Evolutionary conservation across 2,113 vertebrate genomes (phyloP).

Genomic region (Mesoclemmys tuberculata): DNA sequence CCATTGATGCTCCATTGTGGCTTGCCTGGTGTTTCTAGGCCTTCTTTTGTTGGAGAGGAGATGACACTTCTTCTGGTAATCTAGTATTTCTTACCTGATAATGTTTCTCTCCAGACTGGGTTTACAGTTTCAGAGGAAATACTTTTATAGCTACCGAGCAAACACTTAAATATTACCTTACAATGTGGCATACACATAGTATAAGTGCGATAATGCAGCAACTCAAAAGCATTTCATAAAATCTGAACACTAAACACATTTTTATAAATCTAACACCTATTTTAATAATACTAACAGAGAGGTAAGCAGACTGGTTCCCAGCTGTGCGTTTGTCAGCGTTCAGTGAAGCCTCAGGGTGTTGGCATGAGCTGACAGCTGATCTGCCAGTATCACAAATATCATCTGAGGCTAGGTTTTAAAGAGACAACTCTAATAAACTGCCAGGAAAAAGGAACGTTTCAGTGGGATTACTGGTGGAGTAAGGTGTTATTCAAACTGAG

Average conservation of each 20-base stretch:
- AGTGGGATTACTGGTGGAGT: neutral
- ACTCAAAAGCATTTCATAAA: neutral
- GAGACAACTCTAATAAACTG: neutral
- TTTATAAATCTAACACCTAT: neutral
- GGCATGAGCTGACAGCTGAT: neutral
- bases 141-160: neutral
- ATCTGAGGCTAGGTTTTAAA: neutral
- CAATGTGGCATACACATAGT: neutral
- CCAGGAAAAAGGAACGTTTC: neutral
- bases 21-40: neutral
- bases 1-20: neutral
- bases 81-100: neutral
- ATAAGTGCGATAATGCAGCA: neutral
- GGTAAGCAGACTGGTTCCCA: neutral
- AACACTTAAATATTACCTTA: neutral
- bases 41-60: neutral
- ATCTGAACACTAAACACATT: neutral
- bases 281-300: neutral
- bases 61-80: neutral
- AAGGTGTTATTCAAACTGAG: neutral
- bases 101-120: neutral
- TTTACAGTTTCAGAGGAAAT: neutral
- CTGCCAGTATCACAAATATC: neutral
- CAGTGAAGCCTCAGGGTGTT: neutral
- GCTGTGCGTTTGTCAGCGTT: neutral